These are phyloP conservation scores for Drepana falcataria DNA, from an alignment of 2,888 invertebrate genomes.

Conservation along the genomic window DNA sequence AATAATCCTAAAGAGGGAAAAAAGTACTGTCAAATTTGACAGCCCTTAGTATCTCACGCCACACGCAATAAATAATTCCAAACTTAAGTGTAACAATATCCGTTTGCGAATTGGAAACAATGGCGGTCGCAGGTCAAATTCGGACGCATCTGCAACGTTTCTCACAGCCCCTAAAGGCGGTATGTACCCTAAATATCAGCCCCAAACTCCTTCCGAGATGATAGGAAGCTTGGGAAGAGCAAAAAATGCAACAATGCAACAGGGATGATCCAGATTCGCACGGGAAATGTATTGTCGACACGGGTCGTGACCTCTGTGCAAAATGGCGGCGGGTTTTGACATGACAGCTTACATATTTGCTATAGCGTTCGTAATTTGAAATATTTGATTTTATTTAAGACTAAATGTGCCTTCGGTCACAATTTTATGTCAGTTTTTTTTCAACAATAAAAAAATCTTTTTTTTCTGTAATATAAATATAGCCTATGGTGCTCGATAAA, in stretches of 20 bases:
- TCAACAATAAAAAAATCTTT: too few species aligned
- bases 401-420: too few species aligned
- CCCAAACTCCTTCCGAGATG: conserved; percentile 16
- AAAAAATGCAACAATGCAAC: conserved; percentile 57
- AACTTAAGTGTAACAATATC: not conserved
- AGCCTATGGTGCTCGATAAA: too few species aligned
- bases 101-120: not conserved
- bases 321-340: conserved; percentile 19
- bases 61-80: not conserved
- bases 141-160: not conserved
- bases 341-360: not conserved
- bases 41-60: not conserved
- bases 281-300: conserved; percentile 41
- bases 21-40: too few species aligned
- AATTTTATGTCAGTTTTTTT: too few species aligned
- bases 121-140: not conserved
- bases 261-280: conserved; percentile 66
- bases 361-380: too few species aligned
- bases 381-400: too few species aligned
- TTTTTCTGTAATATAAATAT: too few species aligned
- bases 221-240: conserved; percentile 42
- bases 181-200: conserved; percentile 12
- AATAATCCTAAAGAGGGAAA: too few species aligned
- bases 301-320: conserved; percentile 49
- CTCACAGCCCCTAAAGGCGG: not conserved